Evolutionary conservation across 2,888 invertebrate species (phyloP), one percentile per base, ranked within the genome.

Genomic region (Lissonota sp.): DNA sequence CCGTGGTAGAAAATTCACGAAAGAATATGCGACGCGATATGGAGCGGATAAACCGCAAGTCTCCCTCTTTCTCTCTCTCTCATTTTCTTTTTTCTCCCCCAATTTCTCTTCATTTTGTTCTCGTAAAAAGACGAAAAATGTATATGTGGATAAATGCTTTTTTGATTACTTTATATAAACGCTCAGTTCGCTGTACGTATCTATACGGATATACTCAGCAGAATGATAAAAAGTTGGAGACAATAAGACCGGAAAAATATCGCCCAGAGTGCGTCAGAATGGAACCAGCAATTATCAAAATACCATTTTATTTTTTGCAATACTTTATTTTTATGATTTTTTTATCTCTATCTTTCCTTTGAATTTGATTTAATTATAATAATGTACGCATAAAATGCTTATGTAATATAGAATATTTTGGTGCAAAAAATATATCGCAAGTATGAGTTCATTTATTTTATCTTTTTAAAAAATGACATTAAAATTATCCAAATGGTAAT

Each of bases 1-100:
- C 42, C 58, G 60, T 69, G 62, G 44, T 67, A 46, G 57, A 66
- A 74, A 69, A 75, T 62, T 62, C 58, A 49, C 55, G 44, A 79
- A 60, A 71, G 53, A 67, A 67, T 71, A 60, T 39, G 16, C 53
- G 14, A 7, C 53, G 7, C 5, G 53, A 4, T 53, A 53, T 53
- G 53, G 53, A 42, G 7, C 6, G 42, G 49, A 42, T 44, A 26
- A 26, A 26, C 53, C 7, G 53, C 58, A 42, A 39, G 55, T 60
- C 44, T 58, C 16, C 26, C 4, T 51, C 2, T 46, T 5, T 39
- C 40, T 16, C 39, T 26, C 26, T 26, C 26, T 3, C 53, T 2
- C 16, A 1, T 12, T 49, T 3, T 49, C 6, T 53, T 53, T 51
- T 53, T 53, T 53, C 53, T 14, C 26, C 26, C 26, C 26, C 26